A percentile compares a stretch with the other conserved stretches of the same genome.
These are phyloP conservation scores for Drosophila pseudoobscura DNA, from an alignment of 1,140 invertebrate genomes.

Conservation along the genomic window DNA sequence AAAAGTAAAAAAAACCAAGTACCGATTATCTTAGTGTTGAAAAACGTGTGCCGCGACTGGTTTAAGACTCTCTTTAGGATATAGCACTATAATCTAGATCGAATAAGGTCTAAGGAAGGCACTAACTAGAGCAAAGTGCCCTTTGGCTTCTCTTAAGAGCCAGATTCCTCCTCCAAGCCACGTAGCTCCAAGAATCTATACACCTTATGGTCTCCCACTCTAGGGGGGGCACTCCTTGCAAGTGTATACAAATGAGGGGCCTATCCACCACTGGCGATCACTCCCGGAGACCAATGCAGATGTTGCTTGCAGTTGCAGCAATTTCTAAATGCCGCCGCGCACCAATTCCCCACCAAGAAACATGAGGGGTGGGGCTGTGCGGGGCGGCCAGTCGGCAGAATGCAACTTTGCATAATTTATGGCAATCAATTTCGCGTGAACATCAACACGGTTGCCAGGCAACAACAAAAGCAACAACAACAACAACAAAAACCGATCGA, in stretches of 20 bases:
- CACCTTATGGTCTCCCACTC: no score
- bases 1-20: no score
- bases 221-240: no score
- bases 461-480: constrained; percentile 10
- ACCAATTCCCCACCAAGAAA: constrained; percentile 56
- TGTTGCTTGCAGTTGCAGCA: constrained; percentile 33
- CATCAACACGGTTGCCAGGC: constrained; percentile 45
- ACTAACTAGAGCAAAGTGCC: no score
- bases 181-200: no score
- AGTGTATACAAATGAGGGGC: neutral
- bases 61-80: no score
- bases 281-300: constrained; percentile 43
- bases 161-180: no score
- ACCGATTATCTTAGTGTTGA: no score
- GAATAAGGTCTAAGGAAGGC: no score
- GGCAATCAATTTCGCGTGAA: constrained; percentile 67
- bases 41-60: no score
- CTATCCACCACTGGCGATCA: constrained; percentile 8
- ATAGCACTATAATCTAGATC: no score
- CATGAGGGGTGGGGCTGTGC: constrained; percentile 1
- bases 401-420: constrained; percentile 67
- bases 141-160: no score
- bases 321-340: constrained; percentile 59
- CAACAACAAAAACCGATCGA: constrained; percentile 9
- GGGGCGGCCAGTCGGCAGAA: constrained; percentile 15